These are phyloP conservation scores for Saccostrea glomerata DNA, from an alignment of 1,140 invertebrate genomes.

Conservation along the genomic window DNA sequence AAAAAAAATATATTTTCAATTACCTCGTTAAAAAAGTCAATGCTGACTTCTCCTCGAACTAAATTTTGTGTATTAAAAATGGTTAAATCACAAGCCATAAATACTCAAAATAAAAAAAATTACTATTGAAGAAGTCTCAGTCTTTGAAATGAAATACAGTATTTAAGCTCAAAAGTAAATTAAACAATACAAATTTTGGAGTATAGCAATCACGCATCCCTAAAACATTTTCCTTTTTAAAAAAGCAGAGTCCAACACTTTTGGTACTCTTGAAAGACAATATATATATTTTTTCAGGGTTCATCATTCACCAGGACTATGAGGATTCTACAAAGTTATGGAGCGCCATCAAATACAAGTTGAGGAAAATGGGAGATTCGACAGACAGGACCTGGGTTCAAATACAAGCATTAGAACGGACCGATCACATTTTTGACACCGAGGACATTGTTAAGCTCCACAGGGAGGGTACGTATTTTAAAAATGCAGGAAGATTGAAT, in stretches of 20 bases:
- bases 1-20: too few species aligned
- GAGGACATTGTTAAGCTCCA: background rate
- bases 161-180: background rate
- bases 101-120: too few species aligned
- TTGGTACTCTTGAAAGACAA: too few species aligned
- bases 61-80: too few species aligned
- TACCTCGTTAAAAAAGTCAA: too few species aligned
- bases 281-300: background rate
- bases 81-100: too few species aligned
- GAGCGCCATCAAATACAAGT: background rate
- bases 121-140: too few species aligned
- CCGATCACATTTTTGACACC: background rate
- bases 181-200: background rate
- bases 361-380: slow-evolving; percentile 8
- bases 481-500: background rate
- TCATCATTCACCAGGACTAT: background rate
- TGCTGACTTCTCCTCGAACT: too few species aligned
- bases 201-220: background rate
- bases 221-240: background rate
- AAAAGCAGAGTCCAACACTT: too few species aligned
- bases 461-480: background rate
- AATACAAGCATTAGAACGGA: background rate
- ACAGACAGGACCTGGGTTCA: slow-evolving; percentile 5
- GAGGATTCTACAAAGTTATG: background rate
- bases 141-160: too few species aligned